A percentile compares a stretch with the other conserved stretches of the same genome.
phyloP scores from a whole-genome alignment of 2,113 vertebrate species.

The Hippopotamus amphibius region DNA sequence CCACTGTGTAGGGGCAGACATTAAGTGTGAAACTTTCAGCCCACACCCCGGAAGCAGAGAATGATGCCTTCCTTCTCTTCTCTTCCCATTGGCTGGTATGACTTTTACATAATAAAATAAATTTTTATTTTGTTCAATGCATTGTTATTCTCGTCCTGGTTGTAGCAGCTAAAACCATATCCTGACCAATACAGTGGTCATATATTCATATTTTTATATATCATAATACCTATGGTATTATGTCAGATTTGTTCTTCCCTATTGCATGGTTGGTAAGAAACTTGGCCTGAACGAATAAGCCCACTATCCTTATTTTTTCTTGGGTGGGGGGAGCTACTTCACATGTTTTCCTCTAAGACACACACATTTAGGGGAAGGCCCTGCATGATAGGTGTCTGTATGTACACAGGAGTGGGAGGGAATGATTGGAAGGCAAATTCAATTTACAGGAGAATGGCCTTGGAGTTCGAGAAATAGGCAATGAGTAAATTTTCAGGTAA shows the following conservation, averaged over 20 bases:
- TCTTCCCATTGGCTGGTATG: not conserved
- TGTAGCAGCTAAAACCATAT: not conserved
- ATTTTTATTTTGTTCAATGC: not conserved
- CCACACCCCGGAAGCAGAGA: not conserved
- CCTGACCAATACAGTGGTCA: not conserved
- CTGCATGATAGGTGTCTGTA: not conserved
- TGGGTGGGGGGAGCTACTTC: not conserved
- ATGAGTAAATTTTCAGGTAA: not conserved
- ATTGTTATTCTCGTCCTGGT: not conserved
- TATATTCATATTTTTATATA: not conserved
- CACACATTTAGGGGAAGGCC: not conserved
- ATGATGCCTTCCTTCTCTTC: not conserved
- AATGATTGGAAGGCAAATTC: not conserved
- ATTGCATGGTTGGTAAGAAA: not conserved
- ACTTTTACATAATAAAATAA: not conserved
- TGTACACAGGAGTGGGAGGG: not conserved
- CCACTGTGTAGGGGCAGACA: not conserved
- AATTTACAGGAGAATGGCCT: not conserved
- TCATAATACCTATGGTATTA: not conserved
- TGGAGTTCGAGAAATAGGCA: not conserved
- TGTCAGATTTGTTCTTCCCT: not conserved
- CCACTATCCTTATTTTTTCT: not conserved
- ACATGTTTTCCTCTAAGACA: not conserved
- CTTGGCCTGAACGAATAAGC: not conserved
- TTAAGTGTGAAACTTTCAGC: accelerated